A percentile compares a stretch with the other conserved stretches of the same genome.
Evolutionary conservation across 2,113 vertebrate genomes (phyloP).

Genomic region (Dasyprocta punctata): DNA sequence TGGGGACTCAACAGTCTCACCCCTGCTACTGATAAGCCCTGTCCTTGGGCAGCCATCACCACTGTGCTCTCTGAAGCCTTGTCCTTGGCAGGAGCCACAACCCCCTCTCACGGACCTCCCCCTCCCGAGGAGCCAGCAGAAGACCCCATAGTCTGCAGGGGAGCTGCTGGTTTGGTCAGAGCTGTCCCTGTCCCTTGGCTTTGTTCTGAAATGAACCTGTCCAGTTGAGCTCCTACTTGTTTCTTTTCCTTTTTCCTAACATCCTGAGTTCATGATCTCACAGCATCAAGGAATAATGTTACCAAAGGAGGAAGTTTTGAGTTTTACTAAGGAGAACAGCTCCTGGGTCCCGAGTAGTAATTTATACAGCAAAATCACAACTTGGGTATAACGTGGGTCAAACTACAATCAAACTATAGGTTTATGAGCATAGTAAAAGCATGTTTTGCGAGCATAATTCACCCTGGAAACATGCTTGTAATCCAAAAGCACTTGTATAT

Average conservation of each 20-base stretch:
- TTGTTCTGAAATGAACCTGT: background rate
- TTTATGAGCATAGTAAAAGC: background rate
- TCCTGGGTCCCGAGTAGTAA: background rate
- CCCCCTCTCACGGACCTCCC: background rate
- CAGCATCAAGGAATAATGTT: background rate
- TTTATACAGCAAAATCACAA: background rate
- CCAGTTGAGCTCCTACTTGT: background rate
- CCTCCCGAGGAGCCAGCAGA: background rate
- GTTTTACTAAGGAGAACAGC: background rate
- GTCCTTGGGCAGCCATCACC: background rate
- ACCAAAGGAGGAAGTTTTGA: background rate
- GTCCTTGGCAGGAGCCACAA: background rate
- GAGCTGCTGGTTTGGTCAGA: background rate
- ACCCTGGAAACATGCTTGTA: background rate
- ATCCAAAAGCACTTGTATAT: background rate
- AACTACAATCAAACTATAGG: background rate
- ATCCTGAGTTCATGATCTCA: background rate
- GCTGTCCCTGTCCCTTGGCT: background rate
- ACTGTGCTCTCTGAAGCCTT: background rate
- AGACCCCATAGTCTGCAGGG: background rate
- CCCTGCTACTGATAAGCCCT: background rate
- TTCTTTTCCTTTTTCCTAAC: background rate
- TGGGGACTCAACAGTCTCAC: background rate
- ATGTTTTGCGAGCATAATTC: background rate
- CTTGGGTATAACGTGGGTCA: background rate